phyloP scores from a whole-genome alignment of 2,888 invertebrate genomes.

The Thereva unica region DNA sequence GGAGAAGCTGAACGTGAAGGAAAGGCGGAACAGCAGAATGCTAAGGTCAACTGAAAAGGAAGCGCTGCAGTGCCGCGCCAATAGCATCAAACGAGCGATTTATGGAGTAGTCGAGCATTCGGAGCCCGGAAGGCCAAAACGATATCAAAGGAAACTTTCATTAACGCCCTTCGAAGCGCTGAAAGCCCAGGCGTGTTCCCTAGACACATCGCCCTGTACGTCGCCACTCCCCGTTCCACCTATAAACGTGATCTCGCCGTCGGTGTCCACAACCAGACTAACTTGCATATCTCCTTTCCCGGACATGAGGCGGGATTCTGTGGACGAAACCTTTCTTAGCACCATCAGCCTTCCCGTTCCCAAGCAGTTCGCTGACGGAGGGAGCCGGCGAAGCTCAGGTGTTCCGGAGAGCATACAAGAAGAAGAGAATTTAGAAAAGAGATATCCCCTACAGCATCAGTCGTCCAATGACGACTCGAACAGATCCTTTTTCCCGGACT shows the following conservation, averaged over 20 bases:
- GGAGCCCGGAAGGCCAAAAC: slow-evolving; percentile 62
- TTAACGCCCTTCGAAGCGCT: slow-evolving; percentile 56
- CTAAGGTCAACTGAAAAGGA: slow-evolving; percentile 63
- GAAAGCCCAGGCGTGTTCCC: slow-evolving; percentile 51
- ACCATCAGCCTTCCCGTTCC: slow-evolving; percentile 70
- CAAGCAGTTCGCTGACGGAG: slow-evolving; percentile 79
- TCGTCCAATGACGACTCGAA: neutral
- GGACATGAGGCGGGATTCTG: slow-evolving; percentile 66
- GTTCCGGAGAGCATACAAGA: slow-evolving; percentile 49
- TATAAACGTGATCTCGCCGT: slow-evolving; percentile 57
- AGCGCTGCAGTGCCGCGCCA: slow-evolving; percentile 68
- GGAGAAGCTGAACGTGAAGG: slow-evolving; percentile 61
- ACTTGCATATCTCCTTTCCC: slow-evolving; percentile 70
- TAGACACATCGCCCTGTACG: slow-evolving; percentile 54
- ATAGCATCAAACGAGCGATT: slow-evolving; percentile 82
- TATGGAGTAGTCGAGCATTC: slow-evolving; percentile 79
- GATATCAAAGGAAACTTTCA: slow-evolving; percentile 61
- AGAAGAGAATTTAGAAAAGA: slow-evolving; percentile 28
- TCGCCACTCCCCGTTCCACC: slow-evolving; percentile 55
- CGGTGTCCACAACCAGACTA: slow-evolving; percentile 59
- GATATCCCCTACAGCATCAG: neutral
- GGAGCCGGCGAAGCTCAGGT: slow-evolving; percentile 70
- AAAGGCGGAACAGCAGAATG: slow-evolving; percentile 53
- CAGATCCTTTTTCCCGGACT: slow-evolving; percentile 30
- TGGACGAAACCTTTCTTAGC: slow-evolving; percentile 61